Evolutionary conservation across 2,113 vertebrate genomes (phyloP), one percentile per base, ranked within the genome.

Genomic region (Oriolus oriolus): DNA sequence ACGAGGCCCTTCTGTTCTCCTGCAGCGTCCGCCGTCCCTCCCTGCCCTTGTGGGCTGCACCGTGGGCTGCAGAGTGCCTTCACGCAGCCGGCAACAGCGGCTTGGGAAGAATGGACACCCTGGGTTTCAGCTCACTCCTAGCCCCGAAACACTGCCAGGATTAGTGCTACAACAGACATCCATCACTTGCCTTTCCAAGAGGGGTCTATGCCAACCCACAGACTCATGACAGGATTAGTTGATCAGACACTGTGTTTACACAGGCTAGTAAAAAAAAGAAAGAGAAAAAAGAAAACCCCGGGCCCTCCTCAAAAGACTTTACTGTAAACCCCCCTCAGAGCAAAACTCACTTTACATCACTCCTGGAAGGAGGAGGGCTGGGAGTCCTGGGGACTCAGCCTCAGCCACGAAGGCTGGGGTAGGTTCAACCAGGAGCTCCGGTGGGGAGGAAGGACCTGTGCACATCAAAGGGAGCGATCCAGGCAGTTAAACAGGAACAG

Each of bases 401-500:
- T 61, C 1, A 17, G 80, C 54, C 70, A 93, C 89, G 57, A 95
- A 93, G 76, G 73, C 89, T 91, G 84, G 87, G 81, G 92, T 93
- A 89, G 94, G 92, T 95, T 97, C 86, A 89, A 95, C 61, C 52
- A 50, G 66, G 84, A 94, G 87, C 92, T 97, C 93, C 83, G 24
- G 7, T 84, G 91, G 76, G 96, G 87, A 95, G 94, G 96, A 97
- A 97, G 93, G 95, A 96, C 93, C 95, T 97, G 93, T 92, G 57
- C 87, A 96, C 93, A 95, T 96, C 94, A 95, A 97, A 97, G 93
- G 81, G 71, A 96, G 88, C 13, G 37, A 96, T 83, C 95, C 93
- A 85, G 50, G 91, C 95, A 84, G 90, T 93, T 95, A 94, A 96
- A 93, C 87, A 90, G 84, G 94, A 96, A 95, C 94, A 95, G 90